phyloP scores from a whole-genome alignment of 1,140 invertebrate genomes.

The Prorops nasuta region DNA sequence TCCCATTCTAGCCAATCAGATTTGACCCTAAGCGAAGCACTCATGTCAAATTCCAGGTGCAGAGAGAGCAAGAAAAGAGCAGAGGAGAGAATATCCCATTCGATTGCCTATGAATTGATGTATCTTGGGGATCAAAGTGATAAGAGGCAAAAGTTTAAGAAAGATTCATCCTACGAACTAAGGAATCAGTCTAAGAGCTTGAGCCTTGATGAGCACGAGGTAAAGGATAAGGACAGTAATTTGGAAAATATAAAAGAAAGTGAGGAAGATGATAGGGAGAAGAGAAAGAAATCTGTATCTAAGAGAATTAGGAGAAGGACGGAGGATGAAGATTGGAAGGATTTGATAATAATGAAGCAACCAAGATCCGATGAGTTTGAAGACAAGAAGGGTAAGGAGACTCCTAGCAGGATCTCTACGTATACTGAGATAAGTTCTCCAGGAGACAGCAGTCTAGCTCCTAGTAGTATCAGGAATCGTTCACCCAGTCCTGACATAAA shows the following conservation, averaged over 20 bases:
- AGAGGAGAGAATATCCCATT: conserved; percentile 36
- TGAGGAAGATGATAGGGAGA: background rate
- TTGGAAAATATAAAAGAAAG: background rate
- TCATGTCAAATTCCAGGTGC: conserved; percentile 25
- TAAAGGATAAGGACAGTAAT: background rate
- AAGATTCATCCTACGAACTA: conserved; percentile 16
- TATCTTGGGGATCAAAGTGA: too few relatives aligned
- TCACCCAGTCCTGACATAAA: conserved; percentile 20
- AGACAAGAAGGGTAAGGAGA: conserved; percentile 2
- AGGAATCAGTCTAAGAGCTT: conserved; percentile 18
- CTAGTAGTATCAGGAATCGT: conserved; percentile 14
- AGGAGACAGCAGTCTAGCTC: conserved; percentile 7
- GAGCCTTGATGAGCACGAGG: background rate
- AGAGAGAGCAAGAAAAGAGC: conserved; percentile 48
- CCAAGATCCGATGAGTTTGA: background rate
- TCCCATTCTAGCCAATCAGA: conserved; percentile 2
- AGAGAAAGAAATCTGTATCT: background rate
- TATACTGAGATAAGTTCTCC: background rate
- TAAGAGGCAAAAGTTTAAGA: too few relatives aligned
- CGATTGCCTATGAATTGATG: too few relatives aligned
- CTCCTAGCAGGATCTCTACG: background rate
- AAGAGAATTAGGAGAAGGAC: conserved; percentile 4
- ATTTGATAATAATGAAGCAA: background rate
- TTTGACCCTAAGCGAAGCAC: conserved; percentile 8
- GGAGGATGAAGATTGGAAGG: conserved; percentile 11